Evolutionary conservation across 2,797 vertebrate species (phyloP), one percentile per base, ranked within the genome.

Genomic region (Menidia menidia): DNA sequence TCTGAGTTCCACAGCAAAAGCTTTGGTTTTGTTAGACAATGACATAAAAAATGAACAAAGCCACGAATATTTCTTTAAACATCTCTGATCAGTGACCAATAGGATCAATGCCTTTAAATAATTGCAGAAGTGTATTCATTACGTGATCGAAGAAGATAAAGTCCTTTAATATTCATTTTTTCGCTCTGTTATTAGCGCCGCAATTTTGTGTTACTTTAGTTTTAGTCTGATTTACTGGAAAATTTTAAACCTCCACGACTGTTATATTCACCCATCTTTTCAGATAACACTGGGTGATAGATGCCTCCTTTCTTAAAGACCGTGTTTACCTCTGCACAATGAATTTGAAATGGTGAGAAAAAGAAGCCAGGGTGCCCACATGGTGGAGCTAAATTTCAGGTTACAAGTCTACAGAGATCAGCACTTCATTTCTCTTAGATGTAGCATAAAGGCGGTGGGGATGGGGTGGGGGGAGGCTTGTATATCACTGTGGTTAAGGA

Each of bases 371-470:
- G 3, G 4, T 0, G 2, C 4, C 84, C 91, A 84, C 73, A 60
- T 72, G 89, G 84, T 85, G 89, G 89, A 31, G 82, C 77, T 79
- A 77, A 55, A 89, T 19, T 18, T 85, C 79, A 89, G 75, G 58
- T 61, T 63, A 81, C 59, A 53, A 31, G 13, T 44, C 41, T 30
- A 1, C 35, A 1, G 25, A 52, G n/a, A 4, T 13, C 3, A 31
- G 51, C 13, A 19, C 13, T 68, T 75, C 61, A 64, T 70, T 55
- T 62, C 47, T 60, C 30, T 16, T 48, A 31, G n/a, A 45, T 64
- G 43, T 15, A 6, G 67, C 42, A 67, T 30, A 53, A 0, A 31
- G 15, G 39, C 3, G 43, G 30, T 3, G 35, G 35, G 35, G 35
- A 25, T 25, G 35, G 35, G 35, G 35, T 5, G 35, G 35, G 35